Evolutionary conservation across 2,113 vertebrate genomes (phyloP).

Genomic region (Indicator indicator): DNA sequence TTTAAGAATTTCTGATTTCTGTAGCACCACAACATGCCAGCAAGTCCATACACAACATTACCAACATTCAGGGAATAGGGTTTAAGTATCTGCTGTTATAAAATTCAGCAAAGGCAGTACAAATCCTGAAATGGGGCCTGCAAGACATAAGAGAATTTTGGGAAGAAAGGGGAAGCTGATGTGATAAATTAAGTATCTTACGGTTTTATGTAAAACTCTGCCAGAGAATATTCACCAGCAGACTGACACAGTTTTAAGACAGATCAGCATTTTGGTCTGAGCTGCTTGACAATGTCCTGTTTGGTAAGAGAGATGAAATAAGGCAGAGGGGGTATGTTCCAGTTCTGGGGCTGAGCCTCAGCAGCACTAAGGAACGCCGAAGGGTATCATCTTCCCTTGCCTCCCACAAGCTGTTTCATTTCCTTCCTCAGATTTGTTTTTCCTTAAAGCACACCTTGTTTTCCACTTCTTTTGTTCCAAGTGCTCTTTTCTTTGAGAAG

Average conservation of each 20-base stretch:
- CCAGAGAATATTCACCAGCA: slow-evolving; percentile 7
- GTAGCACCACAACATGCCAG: neutral
- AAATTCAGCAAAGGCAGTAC: slow-evolving; percentile 26
- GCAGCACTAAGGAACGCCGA: slow-evolving; percentile 49
- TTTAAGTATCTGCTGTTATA: neutral
- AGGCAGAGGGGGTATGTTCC: slow-evolving; percentile 69
- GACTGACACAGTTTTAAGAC: slow-evolving; percentile 39
- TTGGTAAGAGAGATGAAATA: slow-evolving; percentile 64
- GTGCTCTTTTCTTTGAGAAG: slow-evolving; percentile 77
- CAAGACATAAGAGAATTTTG: slow-evolving; percentile 11
- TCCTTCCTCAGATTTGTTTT: slow-evolving; percentile 64
- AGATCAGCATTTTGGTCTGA: slow-evolving; percentile 59
- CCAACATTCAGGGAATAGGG: neutral
- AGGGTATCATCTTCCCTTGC: slow-evolving; percentile 22
- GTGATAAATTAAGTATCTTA: slow-evolving; percentile 30
- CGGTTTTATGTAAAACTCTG: slow-evolving; percentile 30
- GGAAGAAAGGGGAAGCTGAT: slow-evolving; percentile 37
- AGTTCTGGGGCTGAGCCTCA: slow-evolving; percentile 67
- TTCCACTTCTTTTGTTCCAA: slow-evolving; percentile 74
- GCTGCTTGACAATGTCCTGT: slow-evolving; percentile 67
- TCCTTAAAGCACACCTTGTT: slow-evolving; percentile 61
- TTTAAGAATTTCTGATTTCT: neutral
- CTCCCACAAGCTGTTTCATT: slow-evolving; percentile 60
- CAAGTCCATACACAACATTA: neutral
- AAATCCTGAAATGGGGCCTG: slow-evolving; percentile 42